Evolutionary conservation across 2,113 vertebrate genomes (phyloP).

Genomic region (Oncorhynchus kisutch): DNA sequence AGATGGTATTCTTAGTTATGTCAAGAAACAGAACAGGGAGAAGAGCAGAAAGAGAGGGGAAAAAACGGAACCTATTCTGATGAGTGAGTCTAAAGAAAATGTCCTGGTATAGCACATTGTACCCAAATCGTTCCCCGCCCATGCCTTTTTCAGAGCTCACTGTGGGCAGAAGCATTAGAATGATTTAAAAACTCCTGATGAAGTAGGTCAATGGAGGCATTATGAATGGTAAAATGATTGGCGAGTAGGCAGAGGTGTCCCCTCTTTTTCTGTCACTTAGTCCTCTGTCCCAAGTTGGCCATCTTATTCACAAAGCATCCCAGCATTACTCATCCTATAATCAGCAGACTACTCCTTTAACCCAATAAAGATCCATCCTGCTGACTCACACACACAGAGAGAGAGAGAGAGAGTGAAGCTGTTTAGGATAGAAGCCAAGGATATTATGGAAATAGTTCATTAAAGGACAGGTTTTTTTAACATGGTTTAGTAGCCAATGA

Average conservation of each 20-base stretch:
- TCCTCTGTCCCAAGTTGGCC: constrained; percentile 35
- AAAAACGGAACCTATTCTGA: constrained; percentile 17
- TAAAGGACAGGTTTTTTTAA: constrained; percentile 62
- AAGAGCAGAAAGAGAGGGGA: constrained; percentile 11
- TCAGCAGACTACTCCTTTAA: constrained; percentile 48
- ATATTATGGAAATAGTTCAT: constrained; percentile 73
- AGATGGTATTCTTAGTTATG: constrained; percentile 2
- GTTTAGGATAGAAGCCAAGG: constrained; percentile 60
- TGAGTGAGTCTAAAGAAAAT: not conserved
- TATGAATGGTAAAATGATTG: constrained; percentile 46
- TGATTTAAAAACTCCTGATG: constrained; percentile 55
- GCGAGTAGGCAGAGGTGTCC: constrained; percentile 35
- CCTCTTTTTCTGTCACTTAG: constrained; percentile 47
- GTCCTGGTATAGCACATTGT: constrained; percentile 4
- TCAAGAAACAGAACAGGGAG: not conserved
- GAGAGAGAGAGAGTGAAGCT: constrained; percentile 6
- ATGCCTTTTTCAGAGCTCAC: constrained; percentile 31
- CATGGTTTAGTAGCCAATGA: constrained; percentile 59
- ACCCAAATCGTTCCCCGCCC: constrained; percentile 14
- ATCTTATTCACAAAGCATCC: constrained; percentile 38
- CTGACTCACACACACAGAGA: constrained; percentile 61
- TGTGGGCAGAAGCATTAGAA: constrained; percentile 41
- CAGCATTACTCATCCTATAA: constrained; percentile 41
- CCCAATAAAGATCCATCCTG: constrained; percentile 59
- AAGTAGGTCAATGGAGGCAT: constrained; percentile 56